Conservation (phyloP, 37 sponge, comb jelly and placozoan genomes). For the Haliclona indistincta region DNA sequence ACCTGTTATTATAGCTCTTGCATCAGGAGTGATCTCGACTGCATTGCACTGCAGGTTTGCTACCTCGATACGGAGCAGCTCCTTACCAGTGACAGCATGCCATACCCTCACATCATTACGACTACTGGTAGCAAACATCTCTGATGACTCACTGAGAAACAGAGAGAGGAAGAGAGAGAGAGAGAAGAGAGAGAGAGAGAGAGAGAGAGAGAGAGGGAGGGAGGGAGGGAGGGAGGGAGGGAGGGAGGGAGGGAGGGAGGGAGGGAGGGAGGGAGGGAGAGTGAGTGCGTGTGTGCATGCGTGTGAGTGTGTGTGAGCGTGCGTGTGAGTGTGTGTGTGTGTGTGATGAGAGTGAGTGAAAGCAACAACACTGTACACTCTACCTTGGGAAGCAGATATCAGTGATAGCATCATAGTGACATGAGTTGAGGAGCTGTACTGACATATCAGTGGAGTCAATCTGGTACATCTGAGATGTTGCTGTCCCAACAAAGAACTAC, state of each 20-base stretch:
- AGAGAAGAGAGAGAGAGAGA: not conserved
- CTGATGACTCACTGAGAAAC: constrained; percentile 62
- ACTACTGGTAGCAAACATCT: constrained; percentile 97
- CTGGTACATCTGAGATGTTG: no score
- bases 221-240: not conserved
- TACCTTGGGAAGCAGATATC: no score
- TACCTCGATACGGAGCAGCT: constrained; percentile 81
- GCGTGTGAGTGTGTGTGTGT: not conserved
- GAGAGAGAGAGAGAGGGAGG: not conserved
- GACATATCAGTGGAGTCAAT: no score
- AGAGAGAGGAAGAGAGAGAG: not conserved
- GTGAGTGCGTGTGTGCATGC: not conserved
- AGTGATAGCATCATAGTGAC: no score
- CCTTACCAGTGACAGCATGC: constrained; percentile 88
- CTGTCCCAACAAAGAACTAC: no score
- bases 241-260: not conserved
- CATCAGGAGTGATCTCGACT: constrained; percentile 83
- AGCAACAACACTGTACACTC: no score
- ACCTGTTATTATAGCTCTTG: constrained; percentile 94
- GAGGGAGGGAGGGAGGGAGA: not conserved
- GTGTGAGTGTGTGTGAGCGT: not conserved
- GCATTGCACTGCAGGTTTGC: constrained; percentile 92
- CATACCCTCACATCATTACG: constrained; percentile 91
- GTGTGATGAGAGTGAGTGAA: not conserved
- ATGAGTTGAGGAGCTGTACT: no score